These are phyloP conservation scores for Eublepharis macularius DNA, from an alignment of 2,113 vertebrate genomes.

Conservation along the genomic window DNA sequence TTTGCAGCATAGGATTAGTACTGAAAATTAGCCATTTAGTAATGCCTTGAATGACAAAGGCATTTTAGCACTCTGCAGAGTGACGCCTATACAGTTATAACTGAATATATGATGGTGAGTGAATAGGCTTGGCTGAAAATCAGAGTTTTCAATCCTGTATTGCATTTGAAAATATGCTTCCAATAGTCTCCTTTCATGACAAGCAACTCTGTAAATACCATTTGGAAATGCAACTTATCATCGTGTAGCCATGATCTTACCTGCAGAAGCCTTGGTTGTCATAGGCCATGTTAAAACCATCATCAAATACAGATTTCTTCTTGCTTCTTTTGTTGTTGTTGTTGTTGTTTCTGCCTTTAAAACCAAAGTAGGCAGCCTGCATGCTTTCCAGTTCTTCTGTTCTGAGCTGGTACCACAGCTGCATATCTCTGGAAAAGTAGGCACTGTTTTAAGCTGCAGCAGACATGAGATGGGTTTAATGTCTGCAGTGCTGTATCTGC, in stretches of 20 bases:
- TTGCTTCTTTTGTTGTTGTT: conserved; percentile 79
- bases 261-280: conserved; percentile 76
- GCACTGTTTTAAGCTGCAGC: background rate
- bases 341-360: conserved; percentile 83
- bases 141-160: background rate
- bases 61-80: background rate
- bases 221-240: background rate
- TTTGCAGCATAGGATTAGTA: background rate
- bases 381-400: conserved; percentile 73
- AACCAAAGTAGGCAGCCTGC: conserved; percentile 70
- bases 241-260: conserved; percentile 61
- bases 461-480: background rate
- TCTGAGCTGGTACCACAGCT: conserved; percentile 80
- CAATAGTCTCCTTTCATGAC: background rate
- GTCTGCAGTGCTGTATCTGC: background rate
- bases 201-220: background rate
- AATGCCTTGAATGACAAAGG: background rate
- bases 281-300: conserved; percentile 39
- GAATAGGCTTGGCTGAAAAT: background rate
- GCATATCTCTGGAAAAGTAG: conserved; percentile 75
- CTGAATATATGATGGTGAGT: background rate
- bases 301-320: conserved; percentile 3
- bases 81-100: background rate
- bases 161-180: background rate
- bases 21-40: background rate